A percentile compares a stretch with the other conserved stretches of the same genome.
Conservation (phyloP, 2,797 vertebrate genomes). For the Coregonus suidteri region DNA sequence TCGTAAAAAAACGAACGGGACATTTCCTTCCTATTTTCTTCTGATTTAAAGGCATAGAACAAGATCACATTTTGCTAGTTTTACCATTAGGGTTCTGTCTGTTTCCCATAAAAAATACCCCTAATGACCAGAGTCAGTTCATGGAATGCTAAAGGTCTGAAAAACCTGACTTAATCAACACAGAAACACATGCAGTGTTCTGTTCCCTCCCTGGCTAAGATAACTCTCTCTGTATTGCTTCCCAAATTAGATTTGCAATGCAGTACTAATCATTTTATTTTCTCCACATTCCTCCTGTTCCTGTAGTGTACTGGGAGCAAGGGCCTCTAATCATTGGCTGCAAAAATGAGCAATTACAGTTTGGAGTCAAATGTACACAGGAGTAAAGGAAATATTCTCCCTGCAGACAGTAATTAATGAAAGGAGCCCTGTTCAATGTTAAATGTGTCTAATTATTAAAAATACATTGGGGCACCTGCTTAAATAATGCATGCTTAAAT, state of each 20-base stretch:
- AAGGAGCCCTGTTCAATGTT: conserved; percentile 47
- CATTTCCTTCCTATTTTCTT: too few relatives aligned
- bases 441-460: conserved; percentile 60
- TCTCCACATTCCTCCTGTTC: conserved; percentile 11
- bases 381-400: conserved; percentile 43
- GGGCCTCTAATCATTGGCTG: conserved; percentile 52
- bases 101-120: background rate
- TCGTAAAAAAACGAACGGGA: background rate
- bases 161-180: conserved; percentile 49
- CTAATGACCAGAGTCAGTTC: conserved; percentile 47
- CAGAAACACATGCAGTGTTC: conserved; percentile 26
- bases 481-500: conserved; percentile 60
- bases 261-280: conserved; percentile 59
- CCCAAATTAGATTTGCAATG: conserved; percentile 55
- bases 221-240: conserved; percentile 32
- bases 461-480: conserved; percentile 55
- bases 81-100: background rate
- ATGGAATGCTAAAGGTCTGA: conserved; percentile 28
- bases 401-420: conserved; percentile 53
- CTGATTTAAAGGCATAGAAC: background rate
- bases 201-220: conserved; percentile 40
- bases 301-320: conserved; percentile 41
- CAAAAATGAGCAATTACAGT: conserved; percentile 46
- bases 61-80: background rate
- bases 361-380: conserved; percentile 41